phyloP scores from a whole-genome alignment of 1,140 invertebrate species.

The Anthonomus grandis region DNA sequence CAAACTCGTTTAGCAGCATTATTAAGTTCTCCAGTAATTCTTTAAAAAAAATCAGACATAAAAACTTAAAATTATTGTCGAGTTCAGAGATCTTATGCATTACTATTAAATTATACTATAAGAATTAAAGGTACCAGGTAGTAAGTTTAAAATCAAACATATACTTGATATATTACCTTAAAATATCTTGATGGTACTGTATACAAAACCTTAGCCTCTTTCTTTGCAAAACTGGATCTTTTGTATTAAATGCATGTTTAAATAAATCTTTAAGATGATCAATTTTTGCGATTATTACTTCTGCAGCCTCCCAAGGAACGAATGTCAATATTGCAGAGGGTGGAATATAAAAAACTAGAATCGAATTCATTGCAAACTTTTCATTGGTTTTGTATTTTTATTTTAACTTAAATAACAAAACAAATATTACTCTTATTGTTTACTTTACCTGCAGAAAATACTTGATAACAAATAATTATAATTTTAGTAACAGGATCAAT shows the following conservation, averaged over 20 bases:
- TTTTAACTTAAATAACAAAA: too few species aligned
- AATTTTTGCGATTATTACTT: conserved; percentile 15
- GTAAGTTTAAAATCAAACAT: too few species aligned
- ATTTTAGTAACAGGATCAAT: conserved; percentile 4
- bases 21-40: conserved; percentile 5
- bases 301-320: conserved; percentile 6
- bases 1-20: background rate
- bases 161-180: background rate
- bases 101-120: too few species aligned
- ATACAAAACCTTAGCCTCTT: conserved; percentile 11
- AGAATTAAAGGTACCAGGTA: too few species aligned
- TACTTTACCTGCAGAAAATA: conserved; percentile 5
- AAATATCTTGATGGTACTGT: conserved; percentile 14
- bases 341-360: conserved; percentile 13
- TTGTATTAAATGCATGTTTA: background rate
- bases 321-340: conserved; percentile 5
- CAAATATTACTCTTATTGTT: too few species aligned
- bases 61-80: too few species aligned
- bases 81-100: too few species aligned
- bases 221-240: background rate
- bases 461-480: conserved; percentile 9
- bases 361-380: background rate
- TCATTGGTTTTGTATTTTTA: background rate
- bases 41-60: too few species aligned
- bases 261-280: conserved; percentile 16